Percentiles rank a stretch among this genome's conserved stretches.
These are phyloP conservation scores for Pantherophis alleghaniensis DNA, from an alignment of 2,797 vertebrate genomes.

Conservation along the genomic window DNA sequence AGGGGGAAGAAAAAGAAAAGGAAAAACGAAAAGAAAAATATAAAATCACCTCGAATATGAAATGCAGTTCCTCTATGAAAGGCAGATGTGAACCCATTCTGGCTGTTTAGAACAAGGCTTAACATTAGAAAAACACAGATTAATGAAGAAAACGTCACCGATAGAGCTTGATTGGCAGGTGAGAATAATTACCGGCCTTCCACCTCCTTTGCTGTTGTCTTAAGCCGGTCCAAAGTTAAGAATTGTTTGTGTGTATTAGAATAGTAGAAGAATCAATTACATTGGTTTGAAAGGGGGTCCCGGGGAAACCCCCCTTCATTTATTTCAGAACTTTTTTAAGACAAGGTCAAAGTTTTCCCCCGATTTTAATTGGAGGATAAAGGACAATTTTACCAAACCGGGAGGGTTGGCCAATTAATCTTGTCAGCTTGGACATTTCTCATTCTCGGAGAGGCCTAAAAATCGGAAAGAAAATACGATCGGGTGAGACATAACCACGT, in stretches of 20 bases:
- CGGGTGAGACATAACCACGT: not conserved
- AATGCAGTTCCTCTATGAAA: slow-evolving; percentile 61
- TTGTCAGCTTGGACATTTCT: not conserved
- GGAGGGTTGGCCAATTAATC: not conserved
- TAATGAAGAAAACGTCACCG: slow-evolving; percentile 48
- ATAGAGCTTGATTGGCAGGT: slow-evolving; percentile 56
- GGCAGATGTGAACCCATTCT: slow-evolving; percentile 60
- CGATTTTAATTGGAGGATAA: not conserved
- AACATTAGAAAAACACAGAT: slow-evolving; percentile 53
- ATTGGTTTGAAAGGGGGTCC: not conserved
- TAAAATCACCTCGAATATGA: slow-evolving; percentile 56
- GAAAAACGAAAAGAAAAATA: slow-evolving; percentile 4
- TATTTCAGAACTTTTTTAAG: slow-evolving; percentile 5
- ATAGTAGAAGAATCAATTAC: slow-evolving; percentile 17
- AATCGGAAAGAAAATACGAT: not conserved
- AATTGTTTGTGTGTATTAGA: slow-evolving; percentile 56
- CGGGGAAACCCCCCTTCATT: not conserved
- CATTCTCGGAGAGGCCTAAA: rapidly evolving
- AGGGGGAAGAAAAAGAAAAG: not conserved
- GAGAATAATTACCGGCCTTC: slow-evolving; percentile 63
- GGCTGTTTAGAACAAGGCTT: slow-evolving; percentile 57
- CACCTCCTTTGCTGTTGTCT: slow-evolving; percentile 52
- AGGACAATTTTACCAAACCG: slow-evolving; percentile 5
- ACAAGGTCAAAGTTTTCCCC: not conserved
- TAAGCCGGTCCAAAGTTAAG: slow-evolving; percentile 43